Evolutionary conservation across 1,140 invertebrate genomes (phyloP), one percentile per base, ranked within the genome.

Genomic region (Fopius arisanus): DNA sequence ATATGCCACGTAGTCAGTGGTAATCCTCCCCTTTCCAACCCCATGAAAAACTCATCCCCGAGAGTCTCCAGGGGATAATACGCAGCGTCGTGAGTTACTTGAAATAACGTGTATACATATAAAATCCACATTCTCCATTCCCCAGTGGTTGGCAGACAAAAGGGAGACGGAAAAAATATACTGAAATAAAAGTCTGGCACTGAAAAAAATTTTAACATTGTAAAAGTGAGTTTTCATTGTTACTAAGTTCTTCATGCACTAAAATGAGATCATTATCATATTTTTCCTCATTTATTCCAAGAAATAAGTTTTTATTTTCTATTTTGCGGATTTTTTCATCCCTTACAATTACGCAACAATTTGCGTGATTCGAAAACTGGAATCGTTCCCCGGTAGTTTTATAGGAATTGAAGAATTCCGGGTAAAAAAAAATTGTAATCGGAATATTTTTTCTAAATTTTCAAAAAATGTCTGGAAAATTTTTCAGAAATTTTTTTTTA

Each of bases 161-260:
- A n/a, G 54, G 3, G 54, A 26, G 54, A 59, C 23, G 10, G 54
- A 5, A 19, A 28, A 59, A 59, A 59, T 19, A 5, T 9, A 54
- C 9, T 3, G 23, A 23, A 54, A 54, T 80, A 81, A 78, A 80
- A n/a, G n/a, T n/a, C n/a, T n/a, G n/a, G n/a, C n/a, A n/a, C n/a
- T n/a, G n/a, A n/a, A 75, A 76, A 75, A 81, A 59, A 19, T 51
- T 12, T 51, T 51, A 16, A 51, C 23, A 59, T 33, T 59, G 54
- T 12, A 59, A 14, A 16, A 59, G 48, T 21, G n/a, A 21, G 14
- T 69, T 51, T 69, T 69, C n/a, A 51, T 5, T 16, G 9, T 5
- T 21, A 3, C 14, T 51, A 51, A 51, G n/a, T 51, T 51, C 0
- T 51, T 16, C 14, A n/a, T n/a, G 1, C 19, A 37, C 33, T 10